Evolutionary conservation across 2,113 vertebrate species (phyloP).

Genomic region (Psammodynastes pulverulentus): DNA sequence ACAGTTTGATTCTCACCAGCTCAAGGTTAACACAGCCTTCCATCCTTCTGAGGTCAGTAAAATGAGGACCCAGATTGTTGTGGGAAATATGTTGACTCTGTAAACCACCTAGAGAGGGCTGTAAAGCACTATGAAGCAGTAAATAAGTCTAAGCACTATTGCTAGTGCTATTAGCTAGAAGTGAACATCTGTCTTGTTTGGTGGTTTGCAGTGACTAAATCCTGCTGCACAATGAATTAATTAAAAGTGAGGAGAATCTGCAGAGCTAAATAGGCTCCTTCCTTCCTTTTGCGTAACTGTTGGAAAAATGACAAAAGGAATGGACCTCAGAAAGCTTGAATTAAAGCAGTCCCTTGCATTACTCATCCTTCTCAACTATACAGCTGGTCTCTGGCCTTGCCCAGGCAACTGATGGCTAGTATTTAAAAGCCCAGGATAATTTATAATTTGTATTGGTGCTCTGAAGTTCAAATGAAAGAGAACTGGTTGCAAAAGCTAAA

Average conservation of each 20-base stretch:
- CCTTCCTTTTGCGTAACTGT: background rate
- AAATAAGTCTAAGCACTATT: too few relatives aligned
- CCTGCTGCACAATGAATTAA: background rate
- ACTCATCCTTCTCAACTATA: background rate
- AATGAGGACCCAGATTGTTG: too few relatives aligned
- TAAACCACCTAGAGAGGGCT: too few relatives aligned
- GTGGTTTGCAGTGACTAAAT: background rate
- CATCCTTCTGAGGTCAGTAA: too few relatives aligned
- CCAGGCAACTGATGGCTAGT: conserved; percentile 7
- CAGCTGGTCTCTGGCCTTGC: background rate
- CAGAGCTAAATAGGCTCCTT: background rate
- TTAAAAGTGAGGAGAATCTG: background rate
- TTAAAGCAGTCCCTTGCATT: background rate
- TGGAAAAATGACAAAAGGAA: background rate
- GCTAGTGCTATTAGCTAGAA: background rate
- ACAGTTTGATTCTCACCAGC: too few relatives aligned
- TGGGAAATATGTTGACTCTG: too few relatives aligned
- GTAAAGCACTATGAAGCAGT: too few relatives aligned
- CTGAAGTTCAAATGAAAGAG: background rate
- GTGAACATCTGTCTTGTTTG: background rate
- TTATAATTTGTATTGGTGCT: background rate
- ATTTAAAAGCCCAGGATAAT: conserved; percentile 15
- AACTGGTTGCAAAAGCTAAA: background rate
- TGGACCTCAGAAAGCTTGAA: background rate
- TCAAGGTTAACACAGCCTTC: too few relatives aligned